phyloP scores from a whole-genome alignment of 2,113 vertebrate species.

The Loxodonta africana region DNA sequence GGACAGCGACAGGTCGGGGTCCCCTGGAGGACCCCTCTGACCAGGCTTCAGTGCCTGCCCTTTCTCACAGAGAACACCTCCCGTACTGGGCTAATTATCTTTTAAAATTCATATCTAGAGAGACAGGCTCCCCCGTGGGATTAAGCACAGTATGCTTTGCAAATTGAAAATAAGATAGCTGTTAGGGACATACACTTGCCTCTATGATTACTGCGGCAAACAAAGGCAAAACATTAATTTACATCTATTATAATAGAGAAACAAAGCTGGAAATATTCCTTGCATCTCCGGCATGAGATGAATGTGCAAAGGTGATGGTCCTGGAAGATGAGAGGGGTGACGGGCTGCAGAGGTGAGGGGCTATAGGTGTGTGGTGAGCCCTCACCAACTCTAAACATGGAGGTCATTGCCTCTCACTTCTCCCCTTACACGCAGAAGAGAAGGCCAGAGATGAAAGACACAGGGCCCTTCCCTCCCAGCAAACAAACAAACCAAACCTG shows the following conservation, averaged over 20 bases:
- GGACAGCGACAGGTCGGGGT: slow-evolving; percentile 85
- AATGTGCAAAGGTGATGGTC: slow-evolving; percentile 83
- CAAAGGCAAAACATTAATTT: slow-evolving; percentile 92
- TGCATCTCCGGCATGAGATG: slow-evolving; percentile 76
- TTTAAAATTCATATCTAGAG: slow-evolving; percentile 94
- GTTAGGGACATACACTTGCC: slow-evolving; percentile 90
- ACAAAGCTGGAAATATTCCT: slow-evolving; percentile 84
- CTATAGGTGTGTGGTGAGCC: neutral
- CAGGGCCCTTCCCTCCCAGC: accelerated
- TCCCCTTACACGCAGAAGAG: neutral
- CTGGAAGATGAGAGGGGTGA: slow-evolving; percentile 26
- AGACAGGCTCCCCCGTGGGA: slow-evolving; percentile 90
- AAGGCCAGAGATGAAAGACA: neutral
- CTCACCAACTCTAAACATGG: neutral
- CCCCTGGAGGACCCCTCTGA: slow-evolving; percentile 89
- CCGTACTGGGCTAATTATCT: slow-evolving; percentile 92
- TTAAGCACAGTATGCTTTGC: slow-evolving; percentile 92
- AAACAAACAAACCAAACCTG: no score
- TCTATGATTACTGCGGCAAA: slow-evolving; percentile 90
- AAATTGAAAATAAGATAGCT: slow-evolving; percentile 96
- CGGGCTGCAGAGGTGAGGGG: neutral
- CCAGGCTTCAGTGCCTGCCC: slow-evolving; percentile 83
- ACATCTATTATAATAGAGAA: slow-evolving; percentile 88
- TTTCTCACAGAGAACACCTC: slow-evolving; percentile 86
- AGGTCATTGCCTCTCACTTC: accelerated